Evolutionary conservation across 2,888 invertebrate genomes (phyloP).

Genomic region (Adelphocoris suturalis): DNA sequence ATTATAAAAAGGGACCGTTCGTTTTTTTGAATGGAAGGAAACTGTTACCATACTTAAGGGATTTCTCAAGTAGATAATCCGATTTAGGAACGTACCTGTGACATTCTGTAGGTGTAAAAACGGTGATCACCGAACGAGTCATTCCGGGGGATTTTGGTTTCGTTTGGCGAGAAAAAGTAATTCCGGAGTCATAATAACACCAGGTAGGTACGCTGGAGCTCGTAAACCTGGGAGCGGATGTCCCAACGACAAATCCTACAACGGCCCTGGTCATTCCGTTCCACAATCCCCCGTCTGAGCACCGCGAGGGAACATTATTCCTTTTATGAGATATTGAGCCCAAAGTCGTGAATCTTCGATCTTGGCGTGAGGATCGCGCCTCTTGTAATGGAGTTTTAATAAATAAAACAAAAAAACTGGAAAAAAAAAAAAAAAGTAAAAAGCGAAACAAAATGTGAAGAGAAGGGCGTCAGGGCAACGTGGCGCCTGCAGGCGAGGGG

Average conservation of each 20-base stretch:
- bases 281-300: neutral
- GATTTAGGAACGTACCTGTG: neutral
- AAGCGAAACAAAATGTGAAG: constrained; percentile 21
- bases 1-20: neutral
- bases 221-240: constrained; percentile 16
- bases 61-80: constrained; percentile 5
- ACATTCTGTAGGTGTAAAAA: constrained; percentile 36
- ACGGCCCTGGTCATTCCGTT: neutral
- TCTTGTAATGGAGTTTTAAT: constrained; percentile 73
- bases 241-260: constrained; percentile 7
- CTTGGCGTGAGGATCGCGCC: constrained; percentile 72
- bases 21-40: neutral
- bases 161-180: neutral
- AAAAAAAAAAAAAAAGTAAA: constrained; percentile 41
- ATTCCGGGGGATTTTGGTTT: neutral
- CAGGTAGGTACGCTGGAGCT: neutral
- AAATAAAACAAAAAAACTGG: constrained; percentile 66
- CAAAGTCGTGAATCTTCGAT: constrained; percentile 62
- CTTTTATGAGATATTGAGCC: constrained; percentile 63
- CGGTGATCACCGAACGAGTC: neutral
- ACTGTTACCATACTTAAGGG: neutral
- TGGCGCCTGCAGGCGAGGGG: constrained; percentile 65
- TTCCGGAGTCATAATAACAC: neutral
- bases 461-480: constrained; percentile 63
- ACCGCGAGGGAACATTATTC: constrained; percentile 31